A percentile compares a stretch with the other conserved stretches of the same genome.
phyloP scores from a whole-genome alignment of 2,797 vertebrate genomes.

The Schizopygopsis malacanthus region DNA sequence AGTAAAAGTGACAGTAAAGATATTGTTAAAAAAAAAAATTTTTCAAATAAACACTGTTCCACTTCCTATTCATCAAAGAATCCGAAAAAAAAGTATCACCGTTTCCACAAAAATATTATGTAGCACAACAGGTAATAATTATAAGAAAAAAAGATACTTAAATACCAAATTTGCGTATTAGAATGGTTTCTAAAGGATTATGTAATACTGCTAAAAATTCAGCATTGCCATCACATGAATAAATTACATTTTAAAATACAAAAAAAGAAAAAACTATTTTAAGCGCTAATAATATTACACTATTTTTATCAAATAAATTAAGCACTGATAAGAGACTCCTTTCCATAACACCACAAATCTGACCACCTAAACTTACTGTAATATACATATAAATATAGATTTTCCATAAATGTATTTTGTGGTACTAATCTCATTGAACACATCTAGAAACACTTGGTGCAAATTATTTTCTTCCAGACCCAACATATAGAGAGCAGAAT shows the following conservation, averaged over 20 bases:
- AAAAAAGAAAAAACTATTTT: background rate
- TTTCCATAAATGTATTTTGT: background rate
- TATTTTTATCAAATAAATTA: background rate
- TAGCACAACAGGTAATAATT: background rate
- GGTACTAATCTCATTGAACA: background rate
- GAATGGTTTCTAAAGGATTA: background rate
- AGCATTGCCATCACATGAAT: background rate
- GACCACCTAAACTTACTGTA: background rate
- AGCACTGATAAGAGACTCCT: background rate
- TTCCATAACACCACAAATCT: background rate
- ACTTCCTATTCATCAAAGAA: background rate
- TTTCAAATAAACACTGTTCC: background rate
- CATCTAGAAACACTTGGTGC: background rate
- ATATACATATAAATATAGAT: background rate
- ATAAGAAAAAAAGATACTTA: background rate
- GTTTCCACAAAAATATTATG: background rate
- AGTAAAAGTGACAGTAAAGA: too few relatives aligned
- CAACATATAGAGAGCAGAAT: slow-evolving; percentile 41
- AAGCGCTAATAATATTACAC: background rate
- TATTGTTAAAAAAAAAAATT: background rate
- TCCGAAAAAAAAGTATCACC: background rate
- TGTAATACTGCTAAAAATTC: background rate
- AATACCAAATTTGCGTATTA: background rate
- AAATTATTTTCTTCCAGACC: background rate
- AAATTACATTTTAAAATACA: background rate